Evolutionary conservation across 2,113 vertebrate genomes (phyloP), one percentile per base, ranked within the genome.

Genomic region (Callipepla californica): DNA sequence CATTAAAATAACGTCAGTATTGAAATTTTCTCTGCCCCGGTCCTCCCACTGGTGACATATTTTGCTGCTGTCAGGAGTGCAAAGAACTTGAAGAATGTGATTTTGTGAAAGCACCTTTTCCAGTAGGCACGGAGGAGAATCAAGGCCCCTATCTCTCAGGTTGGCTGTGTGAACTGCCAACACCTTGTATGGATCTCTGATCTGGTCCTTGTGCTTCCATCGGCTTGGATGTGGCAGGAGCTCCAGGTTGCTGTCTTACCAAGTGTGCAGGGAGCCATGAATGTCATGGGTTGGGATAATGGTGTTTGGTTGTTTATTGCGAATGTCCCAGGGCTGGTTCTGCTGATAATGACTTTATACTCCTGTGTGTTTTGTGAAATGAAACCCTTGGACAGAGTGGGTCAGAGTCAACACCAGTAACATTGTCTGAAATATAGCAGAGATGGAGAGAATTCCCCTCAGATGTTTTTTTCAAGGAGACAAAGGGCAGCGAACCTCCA

Each of bases 151-250:
- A 74, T 89, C 15, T 51, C 70, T 79, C 44, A 57, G 21, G 59
- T 13, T 68, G 53, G 7, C 59, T 8, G 2, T 20, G 1, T 10
- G 34, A 45, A 23, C 21, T 65, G 28, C 61, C 19, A n/a, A 21
- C 57, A 58, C 32, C 61, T 40, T 50, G 21, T 51, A 11, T 1
- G 28, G 18, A 10, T 57, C 53, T 30, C 32, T 19, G 53, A 11
- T 30, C 53, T 55, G 53, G 53, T 55, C 53, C 16, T 28, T 55
- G 16, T 55, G 26, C 28, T 55, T 6, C 53, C 28, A 32, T 6
- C 32, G 26, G 30, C 30, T 30, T 32, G 53, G 53, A 22, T 0
- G 0, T 38, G 9, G 51, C 62, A 51, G 3, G 26, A 55, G 22
- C 34, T 85, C 59, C 4, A 14, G 53, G 30, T 32, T 57, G 28